Percentiles rank a stretch among this genome's conserved stretches.
Evolutionary conservation across 2,888 invertebrate species (phyloP).

Genomic region (Odontocolon sp.): DNA sequence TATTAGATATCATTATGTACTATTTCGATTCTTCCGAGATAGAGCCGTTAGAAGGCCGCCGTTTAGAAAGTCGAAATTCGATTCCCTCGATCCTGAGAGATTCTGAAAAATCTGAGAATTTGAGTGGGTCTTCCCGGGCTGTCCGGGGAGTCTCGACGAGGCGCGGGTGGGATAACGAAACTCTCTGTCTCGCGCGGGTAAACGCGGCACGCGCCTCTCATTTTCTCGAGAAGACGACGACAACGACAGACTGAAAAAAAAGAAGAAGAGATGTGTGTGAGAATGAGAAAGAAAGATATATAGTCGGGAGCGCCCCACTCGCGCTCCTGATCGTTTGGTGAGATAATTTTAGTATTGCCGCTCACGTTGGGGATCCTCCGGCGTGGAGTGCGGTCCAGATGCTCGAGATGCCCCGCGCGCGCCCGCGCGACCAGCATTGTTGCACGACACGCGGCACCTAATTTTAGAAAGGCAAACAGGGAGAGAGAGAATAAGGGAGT

Average conservation of each 20-base stretch:
- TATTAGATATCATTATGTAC: too few relatives aligned
- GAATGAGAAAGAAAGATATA: slow-evolving; percentile 13
- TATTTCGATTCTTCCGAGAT: too few relatives aligned
- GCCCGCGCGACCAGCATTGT: slow-evolving; percentile 62
- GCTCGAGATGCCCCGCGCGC: slow-evolving; percentile 66
- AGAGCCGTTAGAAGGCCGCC: too few relatives aligned
- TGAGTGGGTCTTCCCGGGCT: slow-evolving; percentile 14
- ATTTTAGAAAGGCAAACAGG: slow-evolving; percentile 60
- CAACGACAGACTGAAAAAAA: slow-evolving; percentile 5
- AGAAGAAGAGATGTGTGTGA: slow-evolving; percentile 1
- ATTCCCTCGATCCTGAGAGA: slow-evolving; percentile 3
- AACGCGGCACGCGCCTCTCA: slow-evolving; percentile 35
- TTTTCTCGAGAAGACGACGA: slow-evolving; percentile 19
- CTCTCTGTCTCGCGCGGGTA: not conserved
- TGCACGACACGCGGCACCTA: slow-evolving; percentile 64
- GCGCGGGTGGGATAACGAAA: slow-evolving; percentile 25
- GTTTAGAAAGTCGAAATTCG: slow-evolving; percentile 36
- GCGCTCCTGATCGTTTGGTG: slow-evolving; percentile 67
- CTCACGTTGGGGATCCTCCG: slow-evolving; percentile 47
- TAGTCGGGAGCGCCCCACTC: slow-evolving; percentile 43
- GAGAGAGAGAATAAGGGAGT: slow-evolving; percentile 3
- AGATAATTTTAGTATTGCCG: slow-evolving; percentile 74
- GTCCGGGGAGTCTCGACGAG: slow-evolving; percentile 29
- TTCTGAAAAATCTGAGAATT: slow-evolving; percentile 10
- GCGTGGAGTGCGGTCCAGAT: slow-evolving; percentile 73